Conservation (phyloP, 2,113 vertebrate species). For the Pangasianodon hypophthalmus region DNA sequence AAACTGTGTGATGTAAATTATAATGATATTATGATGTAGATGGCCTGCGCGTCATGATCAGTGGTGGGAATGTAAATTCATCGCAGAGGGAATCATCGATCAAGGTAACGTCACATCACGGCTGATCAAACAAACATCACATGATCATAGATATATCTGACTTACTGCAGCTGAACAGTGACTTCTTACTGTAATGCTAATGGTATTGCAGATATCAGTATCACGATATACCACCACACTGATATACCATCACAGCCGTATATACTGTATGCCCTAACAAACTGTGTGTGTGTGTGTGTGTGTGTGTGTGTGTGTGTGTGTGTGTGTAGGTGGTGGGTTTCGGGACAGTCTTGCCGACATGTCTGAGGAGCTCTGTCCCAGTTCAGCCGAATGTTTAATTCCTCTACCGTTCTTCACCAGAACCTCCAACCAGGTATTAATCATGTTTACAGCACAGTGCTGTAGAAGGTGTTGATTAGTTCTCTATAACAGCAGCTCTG, state of each 20-base stretch:
- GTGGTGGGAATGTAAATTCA: conserved; percentile 99
- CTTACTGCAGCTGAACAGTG: not conserved
- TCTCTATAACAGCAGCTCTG: not conserved
- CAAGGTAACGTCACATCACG: conserved; percentile 76
- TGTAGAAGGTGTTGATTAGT: not conserved
- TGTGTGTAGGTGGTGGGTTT: conserved; percentile 86
- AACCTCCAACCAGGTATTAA: conserved; percentile 89
- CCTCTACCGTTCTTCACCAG: conserved; percentile 93
- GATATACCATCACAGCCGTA: not conserved
- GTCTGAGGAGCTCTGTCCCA: conserved; percentile 97
- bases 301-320: conserved; percentile 3
- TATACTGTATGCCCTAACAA: not conserved
- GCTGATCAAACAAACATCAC: not conserved
- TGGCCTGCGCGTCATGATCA: conserved; percentile 96
- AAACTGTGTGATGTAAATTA: not conserved
- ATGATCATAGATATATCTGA: not conserved
- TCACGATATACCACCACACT: not conserved
- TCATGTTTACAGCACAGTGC: not conserved
- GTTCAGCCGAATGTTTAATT: conserved; percentile 88
- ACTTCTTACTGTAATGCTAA: not conserved
- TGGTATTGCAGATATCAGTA: not conserved
- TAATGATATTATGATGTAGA: conserved; percentile 64
- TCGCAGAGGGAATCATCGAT: conserved; percentile 97
- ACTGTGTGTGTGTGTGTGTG: not conserved
- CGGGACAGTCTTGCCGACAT: conserved; percentile 96